Evolutionary conservation across 2,797 vertebrate genomes (phyloP).

Genomic region (Pelodytes ibericus): DNA sequence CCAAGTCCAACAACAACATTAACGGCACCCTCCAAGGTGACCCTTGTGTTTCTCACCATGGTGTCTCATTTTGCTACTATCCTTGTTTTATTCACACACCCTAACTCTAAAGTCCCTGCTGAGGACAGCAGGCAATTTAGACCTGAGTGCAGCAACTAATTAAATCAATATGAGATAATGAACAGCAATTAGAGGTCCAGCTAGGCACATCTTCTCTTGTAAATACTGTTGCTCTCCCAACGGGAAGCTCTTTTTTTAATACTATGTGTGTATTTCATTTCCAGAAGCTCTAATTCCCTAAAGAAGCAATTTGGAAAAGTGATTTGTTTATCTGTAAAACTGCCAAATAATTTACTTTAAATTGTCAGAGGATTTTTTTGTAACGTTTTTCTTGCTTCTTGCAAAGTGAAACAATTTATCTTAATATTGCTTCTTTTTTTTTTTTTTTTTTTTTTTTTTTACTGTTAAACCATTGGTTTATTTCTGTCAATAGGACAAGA

Average conservation of each 20-base stretch:
- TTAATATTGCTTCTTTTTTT: neutral
- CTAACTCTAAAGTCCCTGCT: slow-evolving; percentile 70
- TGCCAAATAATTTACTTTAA: slow-evolving; percentile 80
- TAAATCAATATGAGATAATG: slow-evolving; percentile 99
- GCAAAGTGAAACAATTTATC: slow-evolving; percentile 55
- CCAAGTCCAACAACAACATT: neutral
- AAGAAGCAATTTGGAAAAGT: slow-evolving; percentile 90
- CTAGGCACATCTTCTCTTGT: slow-evolving; percentile 86
- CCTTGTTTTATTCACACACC: slow-evolving; percentile 62
- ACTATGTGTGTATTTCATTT: slow-evolving; percentile 96
- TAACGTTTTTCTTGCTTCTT: slow-evolving; percentile 62
- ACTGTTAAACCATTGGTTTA: no score
- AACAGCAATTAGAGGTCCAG: slow-evolving; percentile 95
- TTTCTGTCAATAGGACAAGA: neutral
- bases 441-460: no score
- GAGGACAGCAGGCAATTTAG: slow-evolving; percentile 86
- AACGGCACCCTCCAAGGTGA: slow-evolving; percentile 61
- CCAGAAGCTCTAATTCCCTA: slow-evolving; percentile 88
- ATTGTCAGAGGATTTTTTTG: slow-evolving; percentile 67
- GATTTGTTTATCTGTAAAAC: slow-evolving; percentile 88
- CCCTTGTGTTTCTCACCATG: slow-evolving; percentile 53
- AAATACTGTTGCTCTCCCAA: slow-evolving; percentile 88
- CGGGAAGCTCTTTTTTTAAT: slow-evolving; percentile 88
- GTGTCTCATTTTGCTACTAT: slow-evolving; percentile 9
- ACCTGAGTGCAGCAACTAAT: slow-evolving; percentile 89